Conservation (phyloP, 2,797 vertebrate genomes). For the Clarias fuscus region DNA sequence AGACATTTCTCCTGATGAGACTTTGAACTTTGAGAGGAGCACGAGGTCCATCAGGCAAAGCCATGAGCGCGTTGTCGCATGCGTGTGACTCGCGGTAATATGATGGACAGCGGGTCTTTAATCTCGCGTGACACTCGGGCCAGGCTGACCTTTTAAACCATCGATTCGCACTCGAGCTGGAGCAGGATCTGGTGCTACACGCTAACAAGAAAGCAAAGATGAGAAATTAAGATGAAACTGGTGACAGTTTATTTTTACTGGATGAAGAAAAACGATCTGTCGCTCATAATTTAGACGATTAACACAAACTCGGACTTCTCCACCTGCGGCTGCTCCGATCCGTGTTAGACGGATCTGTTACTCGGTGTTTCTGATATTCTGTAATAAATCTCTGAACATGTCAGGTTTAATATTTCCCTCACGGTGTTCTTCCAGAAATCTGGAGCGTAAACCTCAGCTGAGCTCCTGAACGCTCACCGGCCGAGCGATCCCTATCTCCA, state of each 20-base stretch:
- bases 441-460: background rate
- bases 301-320: background rate
- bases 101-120: slow-evolving; percentile 52
- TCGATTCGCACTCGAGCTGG: slow-evolving; percentile 51
- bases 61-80: slow-evolving; percentile 28
- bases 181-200: slow-evolving; percentile 36
- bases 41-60: slow-evolving; percentile 1
- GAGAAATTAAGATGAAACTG: slow-evolving; percentile 15
- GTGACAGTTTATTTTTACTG: background rate
- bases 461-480: background rate
- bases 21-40: background rate
- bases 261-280: background rate
- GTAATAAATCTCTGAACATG: background rate
- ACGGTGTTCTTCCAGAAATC: background rate
- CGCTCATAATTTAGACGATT: too few relatives aligned
- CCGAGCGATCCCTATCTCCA: background rate
- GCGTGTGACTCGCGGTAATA: slow-evolving; percentile 33
- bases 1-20: background rate
- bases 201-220: background rate
- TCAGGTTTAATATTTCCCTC: background rate
- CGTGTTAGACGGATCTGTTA: too few relatives aligned
- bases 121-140: slow-evolving; percentile 51
- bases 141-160: slow-evolving; percentile 57
- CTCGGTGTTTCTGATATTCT: background rate
- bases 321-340: background rate